Base-by-base conservation (phyloP, 1,140 invertebrate genomes). In the Drosophila sechellia region DNA sequence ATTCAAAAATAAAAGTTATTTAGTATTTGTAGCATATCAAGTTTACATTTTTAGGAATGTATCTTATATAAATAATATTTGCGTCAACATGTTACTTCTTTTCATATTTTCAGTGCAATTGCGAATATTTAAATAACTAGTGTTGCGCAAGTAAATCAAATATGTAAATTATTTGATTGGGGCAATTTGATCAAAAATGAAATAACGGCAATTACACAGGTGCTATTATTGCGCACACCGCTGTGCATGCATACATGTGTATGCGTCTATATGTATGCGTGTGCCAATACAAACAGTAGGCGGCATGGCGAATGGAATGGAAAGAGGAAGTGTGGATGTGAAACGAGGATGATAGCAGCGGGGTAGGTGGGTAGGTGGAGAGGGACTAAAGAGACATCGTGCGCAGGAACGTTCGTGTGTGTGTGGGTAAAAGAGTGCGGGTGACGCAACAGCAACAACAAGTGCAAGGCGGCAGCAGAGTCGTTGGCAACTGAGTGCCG, bases 401-500 rank as follows among this genome's bases (percentile, higher is more conserved):
- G 61, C 69, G 63, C 50, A 60, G 63, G 39, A 53, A 58, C 72
- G 35, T 50, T 55, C n/a, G 48, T 54, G 56, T 49, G 57, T 53
- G 60, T 61, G 61, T 70, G 58, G 56, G 69, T 63, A 71, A 70
- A 56, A 57, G 70, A 68, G 83, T 57, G 79, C 84, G 83, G 83
- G 84, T 87, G 83, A 87, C 83, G 84, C 83, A 87, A 87, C 84
- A 89, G 84, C 79, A 87, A 87, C 83, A 86, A 77, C 84, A 87
- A 87, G 83, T 87, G 83, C 79, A 87, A 79, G 79, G 54, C 43
- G 61, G 70, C 79, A 81, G 70, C 79, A 81, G 81, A 77, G 75
- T 75, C 75, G 83, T 86, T 86, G 84, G 84, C 84, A 87, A 87
- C 84, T 77, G 72, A 84, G 77, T 66, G 79, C 76, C 48, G 48